A percentile compares a stretch with the other conserved stretches of the same genome.
Evolutionary conservation across 2,113 vertebrate genomes (phyloP).

Genomic region (Cryptotis parvus): DNA sequence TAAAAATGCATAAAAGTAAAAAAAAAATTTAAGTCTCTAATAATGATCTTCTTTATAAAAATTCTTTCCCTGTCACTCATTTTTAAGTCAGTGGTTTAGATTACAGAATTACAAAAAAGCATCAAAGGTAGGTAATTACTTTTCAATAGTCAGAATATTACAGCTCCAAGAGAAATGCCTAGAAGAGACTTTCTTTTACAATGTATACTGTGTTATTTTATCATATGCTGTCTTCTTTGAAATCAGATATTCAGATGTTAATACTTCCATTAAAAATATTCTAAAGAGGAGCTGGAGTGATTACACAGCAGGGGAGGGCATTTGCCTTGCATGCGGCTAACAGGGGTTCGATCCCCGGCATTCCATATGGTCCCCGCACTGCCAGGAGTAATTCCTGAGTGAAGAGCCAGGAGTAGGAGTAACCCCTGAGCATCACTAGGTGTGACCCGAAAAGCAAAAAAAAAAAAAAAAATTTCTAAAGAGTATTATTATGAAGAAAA

Average conservation of each 20-base stretch:
- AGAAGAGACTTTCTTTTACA: neutral
- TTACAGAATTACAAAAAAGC: conserved; percentile 14
- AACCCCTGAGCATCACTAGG: no score
- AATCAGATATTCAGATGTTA: neutral
- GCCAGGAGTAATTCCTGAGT: no score
- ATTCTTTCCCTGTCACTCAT: conserved; percentile 40
- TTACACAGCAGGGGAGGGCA: no score
- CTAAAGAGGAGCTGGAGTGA: no score
- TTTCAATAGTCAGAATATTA: conserved; percentile 39
- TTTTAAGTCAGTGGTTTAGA: conserved; percentile 47
- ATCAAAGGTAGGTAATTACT: conserved; percentile 18
- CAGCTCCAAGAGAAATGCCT: neutral
- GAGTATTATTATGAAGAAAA: conserved; percentile 36
- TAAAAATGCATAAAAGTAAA: no score
- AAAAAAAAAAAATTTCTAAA: no score
- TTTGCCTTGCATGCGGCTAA: no score
- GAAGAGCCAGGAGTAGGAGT: no score
- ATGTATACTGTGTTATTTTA: neutral
- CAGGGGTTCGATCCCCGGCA: no score
- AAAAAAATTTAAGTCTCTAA: conserved; percentile 20
- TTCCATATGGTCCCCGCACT: no score
- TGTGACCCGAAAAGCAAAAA: no score
- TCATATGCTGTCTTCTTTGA: conserved; percentile 32
- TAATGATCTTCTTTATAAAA: conserved; percentile 38
- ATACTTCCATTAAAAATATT: no score